phyloP scores from a whole-genome alignment of 2,888 invertebrate genomes.

The Ichneumoninae sp. region DNA sequence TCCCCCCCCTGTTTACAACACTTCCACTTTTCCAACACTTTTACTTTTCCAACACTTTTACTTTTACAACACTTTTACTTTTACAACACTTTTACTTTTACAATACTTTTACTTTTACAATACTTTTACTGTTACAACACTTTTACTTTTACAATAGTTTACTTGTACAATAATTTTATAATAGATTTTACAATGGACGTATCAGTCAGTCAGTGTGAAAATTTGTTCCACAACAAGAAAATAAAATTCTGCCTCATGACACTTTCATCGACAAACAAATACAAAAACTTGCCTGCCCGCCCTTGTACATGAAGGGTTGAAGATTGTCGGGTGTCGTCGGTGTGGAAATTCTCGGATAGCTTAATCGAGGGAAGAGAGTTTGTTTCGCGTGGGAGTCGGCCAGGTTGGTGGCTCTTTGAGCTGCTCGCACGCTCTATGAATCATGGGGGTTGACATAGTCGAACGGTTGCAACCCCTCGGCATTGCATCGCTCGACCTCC shows the following conservation, averaged over 20 bases:
- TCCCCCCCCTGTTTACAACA: neutral
- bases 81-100: too few species aligned
- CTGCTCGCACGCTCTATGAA: constrained; percentile 65
- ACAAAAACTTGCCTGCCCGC: neutral
- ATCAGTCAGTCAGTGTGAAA: neutral
- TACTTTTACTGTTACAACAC: too few species aligned
- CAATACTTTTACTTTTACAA: too few species aligned
- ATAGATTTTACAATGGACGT: too few species aligned
- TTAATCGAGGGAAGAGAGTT: constrained; percentile 45
- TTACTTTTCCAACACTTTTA: too few species aligned
- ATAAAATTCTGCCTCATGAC: neutral
- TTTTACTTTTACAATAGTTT: too few species aligned
- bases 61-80: too few species aligned
- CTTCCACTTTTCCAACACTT: too few species aligned
- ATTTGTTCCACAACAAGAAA: neutral
- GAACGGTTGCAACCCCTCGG: constrained; percentile 53
- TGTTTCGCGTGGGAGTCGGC: constrained; percentile 50
- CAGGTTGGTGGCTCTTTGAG: constrained; percentile 56
- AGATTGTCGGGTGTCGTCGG: constrained; percentile 7
- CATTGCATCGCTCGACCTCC: constrained; percentile 32
- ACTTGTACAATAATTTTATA: too few species aligned
- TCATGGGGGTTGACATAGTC: constrained; percentile 69
- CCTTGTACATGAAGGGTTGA: neutral
- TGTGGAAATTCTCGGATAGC: constrained; percentile 14
- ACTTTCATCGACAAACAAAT: neutral